These are phyloP conservation scores for Eudyptes chrysolophus DNA, from an alignment of 2,113 vertebrate genomes.

Conservation along the genomic window DNA sequence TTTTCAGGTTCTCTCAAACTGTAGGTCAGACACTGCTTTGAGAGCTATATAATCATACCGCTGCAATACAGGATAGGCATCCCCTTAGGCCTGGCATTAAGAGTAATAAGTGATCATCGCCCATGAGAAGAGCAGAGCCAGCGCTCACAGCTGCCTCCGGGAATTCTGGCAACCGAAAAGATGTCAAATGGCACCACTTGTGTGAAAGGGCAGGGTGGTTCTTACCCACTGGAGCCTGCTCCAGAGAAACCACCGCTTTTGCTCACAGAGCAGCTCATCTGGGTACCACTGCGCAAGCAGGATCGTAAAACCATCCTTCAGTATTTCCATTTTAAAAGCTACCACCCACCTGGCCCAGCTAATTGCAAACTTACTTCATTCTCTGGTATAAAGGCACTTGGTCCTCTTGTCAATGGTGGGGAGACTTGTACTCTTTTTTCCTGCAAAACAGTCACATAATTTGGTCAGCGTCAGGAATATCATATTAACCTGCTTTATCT, in stretches of 20 bases:
- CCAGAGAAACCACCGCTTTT: neutral
- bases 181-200: neutral
- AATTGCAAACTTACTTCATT: conserved; percentile 75
- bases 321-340: neutral
- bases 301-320: neutral
- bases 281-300: neutral
- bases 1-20: neutral
- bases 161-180: neutral
- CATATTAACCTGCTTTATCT: neutral
- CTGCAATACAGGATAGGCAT: neutral
- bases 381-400: conserved; percentile 90
- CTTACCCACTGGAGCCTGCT: neutral
- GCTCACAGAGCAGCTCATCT: neutral
- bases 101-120: neutral
- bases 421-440: conserved; percentile 80
- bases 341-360: neutral
- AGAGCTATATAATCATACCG: neutral
- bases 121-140: neutral
- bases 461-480: neutral
- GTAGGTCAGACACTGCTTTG: neutral
- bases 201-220: neutral
- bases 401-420: conserved; percentile 80
- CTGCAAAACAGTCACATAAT: conserved; percentile 63
- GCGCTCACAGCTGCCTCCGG: fast-evolving
- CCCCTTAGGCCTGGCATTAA: neutral